Conservation (phyloP, 2,888 invertebrate species). For the Mesopsocus fuscifrons region DNA sequence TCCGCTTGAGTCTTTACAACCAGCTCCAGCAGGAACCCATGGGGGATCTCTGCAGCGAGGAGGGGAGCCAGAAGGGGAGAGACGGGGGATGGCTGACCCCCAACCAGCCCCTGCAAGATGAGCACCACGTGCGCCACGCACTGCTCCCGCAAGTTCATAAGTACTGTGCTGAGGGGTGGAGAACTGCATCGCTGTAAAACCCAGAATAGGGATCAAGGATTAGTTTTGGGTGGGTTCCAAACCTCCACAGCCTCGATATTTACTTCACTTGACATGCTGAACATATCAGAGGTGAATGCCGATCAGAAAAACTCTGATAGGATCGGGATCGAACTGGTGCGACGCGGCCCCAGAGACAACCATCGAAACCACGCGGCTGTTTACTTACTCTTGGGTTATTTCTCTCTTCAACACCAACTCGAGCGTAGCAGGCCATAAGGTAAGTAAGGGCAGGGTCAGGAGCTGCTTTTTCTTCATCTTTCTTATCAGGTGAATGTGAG, state of each 20-base stretch:
- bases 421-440: constrained; percentile 43
- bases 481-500: no score
- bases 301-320: no score
- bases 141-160: constrained; percentile 34
- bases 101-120: constrained; percentile 30
- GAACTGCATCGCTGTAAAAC: constrained; percentile 40
- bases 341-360: no score
- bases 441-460: no score
- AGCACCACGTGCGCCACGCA: constrained; percentile 39
- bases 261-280: no score
- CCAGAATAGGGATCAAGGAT: no score
- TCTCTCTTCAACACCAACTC: constrained; percentile 52
- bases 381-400: constrained; percentile 47
- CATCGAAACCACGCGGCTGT: constrained; percentile 6
- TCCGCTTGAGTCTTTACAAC: constrained; percentile 40
- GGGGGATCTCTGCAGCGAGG: constrained; percentile 47
- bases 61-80: constrained; percentile 50
- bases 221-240: no score
- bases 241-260: no score
- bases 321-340: no score
- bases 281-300: no score
- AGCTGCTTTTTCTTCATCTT: no score
- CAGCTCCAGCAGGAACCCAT: constrained; percentile 48
- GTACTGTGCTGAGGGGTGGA: constrained; percentile 48
- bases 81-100: constrained; percentile 15